Conservation (phyloP, 2,113 vertebrate genomes). For the Chamaetylas fuelleborni region DNA sequence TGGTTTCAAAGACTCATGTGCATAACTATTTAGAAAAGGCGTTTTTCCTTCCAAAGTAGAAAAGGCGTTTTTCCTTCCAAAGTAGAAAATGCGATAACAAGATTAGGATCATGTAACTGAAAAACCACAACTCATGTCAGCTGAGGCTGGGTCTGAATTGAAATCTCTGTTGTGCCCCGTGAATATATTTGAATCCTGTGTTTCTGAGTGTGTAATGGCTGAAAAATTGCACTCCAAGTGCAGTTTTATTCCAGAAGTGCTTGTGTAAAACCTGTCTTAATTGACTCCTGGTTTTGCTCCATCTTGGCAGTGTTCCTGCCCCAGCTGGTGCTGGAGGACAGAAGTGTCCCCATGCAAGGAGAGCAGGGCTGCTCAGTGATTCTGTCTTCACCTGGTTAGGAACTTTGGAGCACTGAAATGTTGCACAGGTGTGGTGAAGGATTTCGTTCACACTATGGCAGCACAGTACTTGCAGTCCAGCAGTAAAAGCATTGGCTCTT, state of each 20-base stretch:
- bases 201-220: not conserved
- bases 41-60: not conserved
- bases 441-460: not conserved
- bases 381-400: not conserved
- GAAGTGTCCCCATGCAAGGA: not conserved
- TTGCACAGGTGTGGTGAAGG: not conserved
- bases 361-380: not conserved
- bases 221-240: not conserved
- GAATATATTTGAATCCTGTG: not conserved
- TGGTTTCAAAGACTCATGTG: not conserved
- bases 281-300: not conserved
- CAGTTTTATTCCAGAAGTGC: not conserved
- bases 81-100: not conserved
- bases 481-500: not conserved
- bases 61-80: not conserved
- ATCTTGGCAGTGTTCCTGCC: not conserved
- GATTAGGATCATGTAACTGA: not conserved
- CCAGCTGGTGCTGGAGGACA: not conserved
- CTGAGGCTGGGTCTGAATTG: not conserved
- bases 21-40: not conserved
- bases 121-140: accelerated
- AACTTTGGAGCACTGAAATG: not conserved
- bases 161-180: not conserved
- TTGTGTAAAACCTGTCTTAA: not conserved
- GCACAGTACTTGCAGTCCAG: not conserved